These are phyloP conservation scores for Littorina saxatilis DNA, from an alignment of 1,140 invertebrate species.

Conservation along the genomic window DNA sequence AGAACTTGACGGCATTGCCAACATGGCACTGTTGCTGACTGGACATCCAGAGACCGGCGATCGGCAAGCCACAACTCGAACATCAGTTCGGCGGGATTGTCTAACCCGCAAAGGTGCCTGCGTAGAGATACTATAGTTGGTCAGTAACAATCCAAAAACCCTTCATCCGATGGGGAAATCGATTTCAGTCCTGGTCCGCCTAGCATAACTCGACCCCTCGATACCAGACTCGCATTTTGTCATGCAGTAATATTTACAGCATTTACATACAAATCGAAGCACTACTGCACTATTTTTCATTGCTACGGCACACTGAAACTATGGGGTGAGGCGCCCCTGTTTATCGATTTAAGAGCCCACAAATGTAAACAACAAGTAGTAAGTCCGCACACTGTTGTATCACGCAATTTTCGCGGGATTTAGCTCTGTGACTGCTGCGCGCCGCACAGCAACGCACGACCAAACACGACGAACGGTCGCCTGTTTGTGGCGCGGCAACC, in stretches of 20 bases:
- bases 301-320: not conserved
- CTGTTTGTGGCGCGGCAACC: constrained; percentile 10
- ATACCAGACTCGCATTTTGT: too few relatives aligned
- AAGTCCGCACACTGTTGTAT: not conserved
- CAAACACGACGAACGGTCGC: not conserved
- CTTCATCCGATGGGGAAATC: too few relatives aligned
- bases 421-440: not conserved
- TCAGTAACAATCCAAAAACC: not conserved
- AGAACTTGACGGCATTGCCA: not conserved
- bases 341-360: not conserved
- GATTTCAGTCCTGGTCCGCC: too few relatives aligned
- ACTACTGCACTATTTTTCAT: not conserved
- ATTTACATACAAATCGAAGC: too few relatives aligned
- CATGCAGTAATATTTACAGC: too few relatives aligned
- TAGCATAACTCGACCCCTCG: too few relatives aligned
- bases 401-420: not conserved
- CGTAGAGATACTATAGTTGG: not conserved
- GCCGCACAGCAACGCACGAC: not conserved
- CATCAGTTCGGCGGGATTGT: too few relatives aligned
- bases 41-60: too few relatives aligned
- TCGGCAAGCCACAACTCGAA: too few relatives aligned
- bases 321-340: not conserved
- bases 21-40: not conserved
- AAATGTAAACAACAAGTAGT: not conserved
- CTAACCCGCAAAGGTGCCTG: too few relatives aligned